Evolutionary conservation across 2,797 vertebrate species (phyloP), one percentile per base, ranked within the genome.

Genomic region (Epinephelus coioides): DNA sequence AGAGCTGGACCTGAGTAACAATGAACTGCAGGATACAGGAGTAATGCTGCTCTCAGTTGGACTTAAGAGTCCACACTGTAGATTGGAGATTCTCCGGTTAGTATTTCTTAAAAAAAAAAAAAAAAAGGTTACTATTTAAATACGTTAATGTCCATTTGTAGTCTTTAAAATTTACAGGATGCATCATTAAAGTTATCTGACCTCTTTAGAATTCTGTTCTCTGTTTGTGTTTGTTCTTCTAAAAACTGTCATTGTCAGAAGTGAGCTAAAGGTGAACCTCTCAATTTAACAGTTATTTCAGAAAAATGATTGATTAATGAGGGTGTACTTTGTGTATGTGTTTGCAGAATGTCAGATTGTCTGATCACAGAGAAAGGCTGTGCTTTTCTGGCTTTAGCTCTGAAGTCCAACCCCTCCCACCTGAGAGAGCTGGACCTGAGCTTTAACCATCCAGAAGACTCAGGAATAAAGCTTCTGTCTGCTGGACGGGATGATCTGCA

Each of bases 401-500:
- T 86, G 21, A 72, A 4, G 8, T 38, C n/a, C 5, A 85, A 82
- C 47, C 53, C 67, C 8, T 83, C 70, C 13, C 62, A 81, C 46
- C 54, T 86, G 46, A 83, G 27, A 69, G 63, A 79, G 60, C 69
- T 86, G 64, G 76, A 82, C 55, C 73, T 86, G 73, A 83, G 80
- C 60, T 86, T 69, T 71, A 86, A 86, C 63, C 70, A 83, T 27
- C 81, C 59, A 13, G 78, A 68, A 63, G 73, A 59, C 5, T 57
- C 57, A 1, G 81, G 61, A 40, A 3, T 40, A 14, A 54, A 46
- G 18, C 14, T 47, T 51, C 40, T 76, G 14, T 17, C 1, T 34
- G 44, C 14, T 30, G 56, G 17, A 47, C 46, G 17, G 14, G 6
- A 53, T 2, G 25, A 67, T 25, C 72, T 51, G 61, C 7, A 2